Evolutionary conservation across 1,140 invertebrate species (phyloP), one percentile per base, ranked within the genome.

Genomic region (Drosophila tsacasi): DNA sequence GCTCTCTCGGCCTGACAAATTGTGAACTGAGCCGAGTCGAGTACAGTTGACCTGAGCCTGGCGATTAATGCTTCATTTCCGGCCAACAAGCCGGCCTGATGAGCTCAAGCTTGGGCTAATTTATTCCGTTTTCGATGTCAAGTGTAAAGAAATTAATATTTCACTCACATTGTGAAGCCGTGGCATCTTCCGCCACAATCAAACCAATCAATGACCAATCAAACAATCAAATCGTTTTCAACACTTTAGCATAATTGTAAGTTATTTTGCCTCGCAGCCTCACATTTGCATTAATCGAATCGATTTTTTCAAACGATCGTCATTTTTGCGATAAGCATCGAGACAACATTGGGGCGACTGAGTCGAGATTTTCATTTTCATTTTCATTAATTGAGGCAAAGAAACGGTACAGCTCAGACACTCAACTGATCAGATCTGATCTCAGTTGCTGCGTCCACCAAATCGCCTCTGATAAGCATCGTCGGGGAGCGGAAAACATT

Each of bases 161-260:
- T 87, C 6, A 80, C 30, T 61, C 65, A 58, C 72, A 49, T 44
- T 21, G 32, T 19, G 19, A 10, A 19, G 42, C 40, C 44, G 49
- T 65, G 57, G 63, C 50, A 64, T 62, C 59, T 58, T 35, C 49
- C 19, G 39, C 62, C 32, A 32, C 75, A 35, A 61, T 47, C 32
- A 37, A 19, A 59, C 46, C 52, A 75, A 64, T 58, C 49, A 68
- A 46, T 73, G 67, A 67, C 63, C 66, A 73, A 73, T 73, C 69
- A 73, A 73, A 73, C 72, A 80, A 87, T 87, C 84, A 81, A 89
- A 65, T 76, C 73, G 58, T 89, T 89, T 89, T 89, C 77, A 89
- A 87, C 84, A 87, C 84, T 89, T 87, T 89, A 89, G 59, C 68
- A 89, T 87, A 87, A 87, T 89, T 87, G 84, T 87, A 72, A 87